phyloP scores from a whole-genome alignment of 2,797 vertebrate species.

The Garrulus glandarius region DNA sequence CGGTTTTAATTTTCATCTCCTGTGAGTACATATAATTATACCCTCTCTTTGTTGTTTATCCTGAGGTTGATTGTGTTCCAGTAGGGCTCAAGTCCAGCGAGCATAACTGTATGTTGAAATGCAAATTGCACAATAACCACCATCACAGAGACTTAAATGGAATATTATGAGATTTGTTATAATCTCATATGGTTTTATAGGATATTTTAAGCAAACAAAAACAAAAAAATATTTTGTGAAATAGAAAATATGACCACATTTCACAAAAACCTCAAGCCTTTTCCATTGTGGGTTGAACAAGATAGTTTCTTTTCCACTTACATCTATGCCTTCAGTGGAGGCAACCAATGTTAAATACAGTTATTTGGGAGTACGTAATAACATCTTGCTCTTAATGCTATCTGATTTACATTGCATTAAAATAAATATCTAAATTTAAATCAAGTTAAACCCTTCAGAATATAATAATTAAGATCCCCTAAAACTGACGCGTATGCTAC shows the following conservation, averaged over 20 bases:
- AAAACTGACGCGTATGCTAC: fast-evolving
- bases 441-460: background rate
- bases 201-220: background rate
- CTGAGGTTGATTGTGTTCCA: background rate
- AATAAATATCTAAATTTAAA: background rate
- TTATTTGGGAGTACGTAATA: background rate
- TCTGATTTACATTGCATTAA: background rate
- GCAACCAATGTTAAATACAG: background rate
- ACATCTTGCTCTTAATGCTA: background rate
- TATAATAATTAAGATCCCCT: background rate
- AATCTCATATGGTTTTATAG: background rate
- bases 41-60: constrained; percentile 25
- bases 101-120: constrained; percentile 10
- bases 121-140: constrained; percentile 18
- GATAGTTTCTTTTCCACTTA: background rate
- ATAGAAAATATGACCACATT: background rate
- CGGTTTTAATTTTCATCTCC: constrained; percentile 11
- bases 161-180: background rate
- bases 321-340: background rate
- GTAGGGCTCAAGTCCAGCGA: constrained; percentile 7
- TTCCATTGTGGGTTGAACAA: background rate
- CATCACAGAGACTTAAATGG: background rate
- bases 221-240: background rate
- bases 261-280: background rate
- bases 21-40: constrained; percentile 10